Evolutionary conservation across 2,888 invertebrate genomes (phyloP).

Genomic region (Rhagonycha fulva): DNA sequence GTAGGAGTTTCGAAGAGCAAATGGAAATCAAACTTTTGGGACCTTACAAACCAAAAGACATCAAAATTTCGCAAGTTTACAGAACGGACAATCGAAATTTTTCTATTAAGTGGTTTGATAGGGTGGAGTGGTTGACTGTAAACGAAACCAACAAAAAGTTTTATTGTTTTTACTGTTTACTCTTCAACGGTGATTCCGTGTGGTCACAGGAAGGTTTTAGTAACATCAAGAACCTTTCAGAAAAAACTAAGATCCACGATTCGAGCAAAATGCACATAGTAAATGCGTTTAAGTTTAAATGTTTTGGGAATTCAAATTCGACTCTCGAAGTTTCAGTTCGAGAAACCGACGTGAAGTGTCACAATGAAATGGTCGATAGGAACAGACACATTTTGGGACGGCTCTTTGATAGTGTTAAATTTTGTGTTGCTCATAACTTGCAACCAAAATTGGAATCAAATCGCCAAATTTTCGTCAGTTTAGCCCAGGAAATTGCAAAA

Average conservation of each 20-base stretch:
- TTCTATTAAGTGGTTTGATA: background rate
- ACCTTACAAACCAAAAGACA: background rate
- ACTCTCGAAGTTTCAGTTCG: background rate
- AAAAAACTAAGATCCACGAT: background rate
- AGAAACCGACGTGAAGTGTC: background rate
- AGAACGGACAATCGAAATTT: background rate
- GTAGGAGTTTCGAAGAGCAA: background rate
- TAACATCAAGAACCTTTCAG: background rate
- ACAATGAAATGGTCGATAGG: background rate
- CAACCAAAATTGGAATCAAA: background rate
- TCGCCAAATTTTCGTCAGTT: background rate
- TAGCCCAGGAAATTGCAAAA: background rate
- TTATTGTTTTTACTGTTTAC: background rate
- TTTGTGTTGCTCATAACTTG: background rate
- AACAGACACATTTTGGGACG: background rate
- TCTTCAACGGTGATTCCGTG: background rate
- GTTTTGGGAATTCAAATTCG: background rate
- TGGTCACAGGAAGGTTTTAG: background rate
- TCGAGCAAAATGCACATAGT: background rate
- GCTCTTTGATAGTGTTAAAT: background rate
- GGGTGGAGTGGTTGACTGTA: background rate
- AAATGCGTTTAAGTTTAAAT: background rate
- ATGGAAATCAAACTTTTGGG: background rate
- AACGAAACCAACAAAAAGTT: background rate
- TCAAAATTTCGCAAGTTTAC: background rate